phyloP scores from a whole-genome alignment of 2,888 invertebrate species.

The Ernsta delagoae region DNA sequence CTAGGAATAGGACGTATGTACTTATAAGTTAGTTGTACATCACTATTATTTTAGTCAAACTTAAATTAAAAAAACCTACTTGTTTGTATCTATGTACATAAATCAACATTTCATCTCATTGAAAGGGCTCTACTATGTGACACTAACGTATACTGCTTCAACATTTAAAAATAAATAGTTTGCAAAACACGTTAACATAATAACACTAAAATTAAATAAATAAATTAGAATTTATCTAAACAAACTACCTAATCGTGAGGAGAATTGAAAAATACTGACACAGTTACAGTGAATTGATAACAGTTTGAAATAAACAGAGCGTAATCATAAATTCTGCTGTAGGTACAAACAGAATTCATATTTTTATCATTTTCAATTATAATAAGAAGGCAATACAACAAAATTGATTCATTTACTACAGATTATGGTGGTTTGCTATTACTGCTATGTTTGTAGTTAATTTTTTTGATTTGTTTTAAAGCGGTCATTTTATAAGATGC shows the following conservation, averaged over 20 bases:
- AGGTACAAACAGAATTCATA: slow-evolving; percentile 8
- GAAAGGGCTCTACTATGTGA: slow-evolving; percentile 58
- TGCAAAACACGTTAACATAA: slow-evolving; percentile 57
- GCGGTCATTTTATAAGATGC: slow-evolving; percentile 64
- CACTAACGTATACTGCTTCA: slow-evolving; percentile 59
- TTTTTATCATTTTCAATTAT: slow-evolving; percentile 8
- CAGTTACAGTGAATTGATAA: slow-evolving; percentile 53
- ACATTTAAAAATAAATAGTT: slow-evolving; percentile 76
- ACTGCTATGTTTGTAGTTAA: slow-evolving; percentile 33
- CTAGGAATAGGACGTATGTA: slow-evolving; percentile 23
- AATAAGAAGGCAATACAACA: slow-evolving; percentile 22
- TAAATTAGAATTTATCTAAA: slow-evolving; percentile 81
- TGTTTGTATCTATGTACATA: slow-evolving; percentile 31
- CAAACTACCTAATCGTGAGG: slow-evolving; percentile 73
- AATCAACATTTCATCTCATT: slow-evolving; percentile 43
- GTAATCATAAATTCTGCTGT: slow-evolving; percentile 9
- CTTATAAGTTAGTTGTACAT: slow-evolving; percentile 36
- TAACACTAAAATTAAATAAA: slow-evolving; percentile 76
- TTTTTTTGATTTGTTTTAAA: slow-evolving; percentile 37
- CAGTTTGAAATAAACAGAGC: slow-evolving; percentile 20
- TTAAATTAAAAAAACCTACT: slow-evolving; percentile 47
- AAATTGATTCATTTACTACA: slow-evolving; percentile 18
- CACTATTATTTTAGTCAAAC: slow-evolving; percentile 47
- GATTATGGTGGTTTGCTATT: slow-evolving; percentile 36
- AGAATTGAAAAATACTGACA: slow-evolving; percentile 79